Base-by-base conservation (phyloP, 1,140 invertebrate species). In the Plectrocnemia conspersa region DNA sequence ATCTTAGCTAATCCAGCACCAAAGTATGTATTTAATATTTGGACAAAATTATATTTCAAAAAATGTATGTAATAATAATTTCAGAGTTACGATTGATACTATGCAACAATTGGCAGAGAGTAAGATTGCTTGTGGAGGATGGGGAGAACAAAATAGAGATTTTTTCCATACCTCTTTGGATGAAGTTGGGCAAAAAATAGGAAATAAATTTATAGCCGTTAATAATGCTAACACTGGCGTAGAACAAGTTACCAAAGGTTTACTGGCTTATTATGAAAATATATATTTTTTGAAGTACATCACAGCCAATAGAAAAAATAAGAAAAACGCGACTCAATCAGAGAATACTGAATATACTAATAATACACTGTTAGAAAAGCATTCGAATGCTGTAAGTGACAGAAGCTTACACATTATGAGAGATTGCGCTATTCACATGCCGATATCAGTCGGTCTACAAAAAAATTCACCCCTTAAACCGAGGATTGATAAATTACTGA, bases 211-310 rank as follows among this genome's bases (percentile, higher is more conserved):
- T 65, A 77, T 85, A 67, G 64, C 79, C 3, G 72, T 80, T 1
- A 68, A 76, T 23, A 68, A 81, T 48, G 78, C 77, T 10, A 68
- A 81, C 0, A 70, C 78, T 52, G 78, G 82, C 9, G 76, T 85
- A 0, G 69, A 77, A 23, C 73, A 72, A 63, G 82, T 91, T 1
- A 79, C 82, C 0, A 72, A 77, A 62, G 88, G 87, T 27, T 66
- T 72, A 11, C 85, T 86, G 58, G 84, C 84, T 6, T 89, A 89
- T 59, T 92, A 88, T 62, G 88, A 90, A 63, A 91, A 88, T 66
- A 73, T 80, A n/a, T 79, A 86, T 65, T 84, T 80, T 61, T 65
- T 91, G 10, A 79, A 82, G 52, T 75, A 84, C 61, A 66, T 82
- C 1, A 77, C 80, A 24, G 79, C 82, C 1, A 77, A 73, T 47